Conservation (phyloP, 1,140 invertebrate species). For the Pachypsylla venusta region DNA sequence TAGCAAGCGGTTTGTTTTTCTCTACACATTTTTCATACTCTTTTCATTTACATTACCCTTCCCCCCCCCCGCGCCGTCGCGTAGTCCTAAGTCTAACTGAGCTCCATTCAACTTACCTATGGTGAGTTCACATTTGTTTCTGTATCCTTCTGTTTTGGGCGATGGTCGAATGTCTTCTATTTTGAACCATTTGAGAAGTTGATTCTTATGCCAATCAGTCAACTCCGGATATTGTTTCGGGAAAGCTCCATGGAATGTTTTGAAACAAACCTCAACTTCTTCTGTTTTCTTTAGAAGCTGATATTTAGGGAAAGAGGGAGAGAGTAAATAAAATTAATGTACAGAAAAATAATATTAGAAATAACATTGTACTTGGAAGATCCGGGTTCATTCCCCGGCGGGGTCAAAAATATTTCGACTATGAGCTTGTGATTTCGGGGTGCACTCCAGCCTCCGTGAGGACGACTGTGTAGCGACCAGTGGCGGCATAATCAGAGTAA, state of each 20-base stretch:
- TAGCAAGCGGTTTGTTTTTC: too few relatives aligned
- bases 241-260: background rate
- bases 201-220: conserved; percentile 5
- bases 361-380: background rate
- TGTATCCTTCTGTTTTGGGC: background rate
- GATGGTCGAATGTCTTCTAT: background rate
- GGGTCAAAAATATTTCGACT: background rate
- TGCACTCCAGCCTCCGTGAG: too few relatives aligned
- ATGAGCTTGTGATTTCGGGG: too few relatives aligned
- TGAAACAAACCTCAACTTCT: background rate
- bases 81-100: too few relatives aligned
- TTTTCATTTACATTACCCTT: too few relatives aligned
- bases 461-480: too few relatives aligned
- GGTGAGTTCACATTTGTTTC: conserved; percentile 4
- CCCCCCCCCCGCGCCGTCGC: too few relatives aligned
- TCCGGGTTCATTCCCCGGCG: background rate
- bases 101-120: conserved; percentile 7
- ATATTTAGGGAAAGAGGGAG: background rate
- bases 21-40: too few relatives aligned
- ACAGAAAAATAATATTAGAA: background rate
- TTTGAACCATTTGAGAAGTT: background rate
- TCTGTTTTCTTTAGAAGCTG: background rate
- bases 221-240: background rate
- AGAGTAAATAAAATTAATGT: background rate
- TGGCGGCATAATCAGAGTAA: too few relatives aligned